Conservation (phyloP, 2,113 vertebrate species). For the Paradoxurus hermaphroditus region DNA sequence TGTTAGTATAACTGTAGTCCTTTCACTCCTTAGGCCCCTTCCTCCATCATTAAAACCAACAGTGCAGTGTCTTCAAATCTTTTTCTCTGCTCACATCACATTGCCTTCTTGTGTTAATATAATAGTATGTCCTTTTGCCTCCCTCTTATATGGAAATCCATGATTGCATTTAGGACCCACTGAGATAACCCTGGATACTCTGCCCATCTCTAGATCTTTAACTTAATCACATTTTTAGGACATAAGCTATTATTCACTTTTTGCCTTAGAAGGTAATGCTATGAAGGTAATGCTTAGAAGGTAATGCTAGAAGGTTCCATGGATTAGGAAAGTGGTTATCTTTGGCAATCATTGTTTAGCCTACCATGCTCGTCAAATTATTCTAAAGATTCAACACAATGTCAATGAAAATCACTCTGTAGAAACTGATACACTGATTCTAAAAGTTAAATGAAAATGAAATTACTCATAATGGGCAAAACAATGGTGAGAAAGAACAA, state of each 20-base stretch:
- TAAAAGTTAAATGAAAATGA: not conserved
- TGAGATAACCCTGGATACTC: not conserved
- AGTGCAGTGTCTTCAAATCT: not conserved
- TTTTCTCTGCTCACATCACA: not conserved
- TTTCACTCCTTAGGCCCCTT: not conserved
- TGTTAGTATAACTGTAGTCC: not conserved
- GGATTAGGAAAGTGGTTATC: not conserved
- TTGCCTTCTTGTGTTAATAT: not conserved
- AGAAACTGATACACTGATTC: not conserved
- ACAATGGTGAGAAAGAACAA: not conserved
- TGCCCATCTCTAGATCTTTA: not conserved
- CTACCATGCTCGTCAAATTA: not conserved
- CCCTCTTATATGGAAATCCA: not conserved
- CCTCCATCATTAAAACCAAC: not conserved
- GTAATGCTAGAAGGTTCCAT: not conserved
- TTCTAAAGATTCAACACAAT: not conserved
- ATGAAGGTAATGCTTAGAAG: not conserved
- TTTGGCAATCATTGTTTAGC: not conserved
- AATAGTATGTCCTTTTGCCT: not conserved
- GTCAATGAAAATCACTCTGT: not conserved
- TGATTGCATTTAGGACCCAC: not conserved
- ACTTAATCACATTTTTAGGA: not conserved
- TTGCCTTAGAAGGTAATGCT: not conserved
- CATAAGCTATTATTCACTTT: not conserved
- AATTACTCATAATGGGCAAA: not conserved